Percentiles rank a stretch among this genome's conserved stretches.
Conservation (phyloP, 2,888 invertebrate genomes). For the Nomada fucata region DNA sequence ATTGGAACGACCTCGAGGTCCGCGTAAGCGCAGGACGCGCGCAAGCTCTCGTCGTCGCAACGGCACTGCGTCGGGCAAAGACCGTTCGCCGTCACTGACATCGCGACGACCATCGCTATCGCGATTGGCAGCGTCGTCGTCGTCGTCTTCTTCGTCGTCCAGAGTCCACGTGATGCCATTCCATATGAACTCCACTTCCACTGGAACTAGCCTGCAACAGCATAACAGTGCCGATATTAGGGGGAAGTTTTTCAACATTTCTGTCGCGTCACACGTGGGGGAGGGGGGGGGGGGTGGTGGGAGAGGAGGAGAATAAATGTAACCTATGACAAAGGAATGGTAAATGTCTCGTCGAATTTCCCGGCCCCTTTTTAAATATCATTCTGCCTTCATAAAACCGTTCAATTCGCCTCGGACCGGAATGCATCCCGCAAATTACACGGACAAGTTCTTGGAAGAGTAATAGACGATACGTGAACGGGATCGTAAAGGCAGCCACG, state of each 20-base stretch:
- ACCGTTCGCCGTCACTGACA: constrained; percentile 85
- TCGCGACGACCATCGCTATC: constrained; percentile 82
- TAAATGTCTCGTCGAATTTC: too few species aligned
- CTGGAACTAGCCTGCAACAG: constrained; percentile 76
- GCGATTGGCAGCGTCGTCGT: constrained; percentile 85
- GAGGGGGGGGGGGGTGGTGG: too few species aligned
- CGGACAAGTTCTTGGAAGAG: constrained; percentile 1
- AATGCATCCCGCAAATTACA: not conserved
- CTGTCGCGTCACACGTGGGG: too few species aligned
- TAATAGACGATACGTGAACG: not conserved
- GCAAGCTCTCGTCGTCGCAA: constrained; percentile 91
- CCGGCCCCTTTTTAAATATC: too few species aligned
- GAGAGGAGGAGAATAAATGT: too few species aligned
- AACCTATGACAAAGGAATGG: too few species aligned
- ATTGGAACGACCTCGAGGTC: constrained; percentile 94
- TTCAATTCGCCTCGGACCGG: too few species aligned
- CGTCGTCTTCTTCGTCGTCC: constrained; percentile 85
- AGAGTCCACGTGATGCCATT: constrained; percentile 85
- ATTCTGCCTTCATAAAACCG: too few species aligned
- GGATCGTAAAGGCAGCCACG: not conserved
- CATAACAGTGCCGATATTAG: not conserved
- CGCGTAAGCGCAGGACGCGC: constrained; percentile 91
- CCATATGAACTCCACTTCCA: constrained; percentile 80
- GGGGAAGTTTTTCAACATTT: not conserved
- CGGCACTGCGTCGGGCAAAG: constrained; percentile 93